Evolutionary conservation across 2,113 vertebrate species (phyloP).

Genomic region (Paramisgurnus dabryanus): DNA sequence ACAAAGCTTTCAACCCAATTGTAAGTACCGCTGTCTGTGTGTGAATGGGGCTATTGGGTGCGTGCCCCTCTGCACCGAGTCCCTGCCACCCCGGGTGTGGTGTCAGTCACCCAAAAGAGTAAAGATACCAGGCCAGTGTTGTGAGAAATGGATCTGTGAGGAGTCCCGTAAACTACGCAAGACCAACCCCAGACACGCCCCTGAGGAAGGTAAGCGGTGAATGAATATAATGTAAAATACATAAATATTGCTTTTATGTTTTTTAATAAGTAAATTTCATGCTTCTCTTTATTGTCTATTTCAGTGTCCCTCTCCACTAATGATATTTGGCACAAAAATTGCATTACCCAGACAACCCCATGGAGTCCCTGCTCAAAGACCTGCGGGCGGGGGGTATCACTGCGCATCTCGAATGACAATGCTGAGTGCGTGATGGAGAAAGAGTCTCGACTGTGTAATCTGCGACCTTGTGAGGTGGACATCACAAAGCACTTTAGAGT

Average conservation of each 20-base stretch:
- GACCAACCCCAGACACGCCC: constrained; percentile 80
- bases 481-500: constrained; percentile 91
- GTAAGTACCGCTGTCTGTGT: constrained; percentile 95
- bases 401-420: constrained; percentile 87
- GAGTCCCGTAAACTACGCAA: constrained; percentile 85
- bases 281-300: background rate
- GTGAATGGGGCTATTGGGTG: constrained; percentile 93
- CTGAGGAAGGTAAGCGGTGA: constrained; percentile 74
- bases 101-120: constrained; percentile 84
- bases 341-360: constrained; percentile 85
- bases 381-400: constrained; percentile 89
- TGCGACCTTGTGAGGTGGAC: constrained; percentile 89
- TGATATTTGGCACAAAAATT: constrained; percentile 86
- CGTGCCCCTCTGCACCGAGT: constrained; percentile 81
- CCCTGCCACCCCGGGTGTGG: constrained; percentile 89
- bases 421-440: constrained; percentile 83
- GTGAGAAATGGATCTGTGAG: constrained; percentile 93
- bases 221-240: no score
- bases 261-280: background rate
- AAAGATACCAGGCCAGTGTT: constrained; percentile 86
- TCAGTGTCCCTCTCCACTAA: constrained; percentile 45
- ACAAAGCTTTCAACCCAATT: constrained; percentile 93
- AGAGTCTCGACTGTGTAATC: constrained; percentile 89
- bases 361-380: constrained; percentile 95
- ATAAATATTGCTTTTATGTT: no score